A percentile compares a stretch with the other conserved stretches of the same genome.
phyloP scores from a whole-genome alignment of 2,797 vertebrate species.

The Jordanella pulchra region DNA sequence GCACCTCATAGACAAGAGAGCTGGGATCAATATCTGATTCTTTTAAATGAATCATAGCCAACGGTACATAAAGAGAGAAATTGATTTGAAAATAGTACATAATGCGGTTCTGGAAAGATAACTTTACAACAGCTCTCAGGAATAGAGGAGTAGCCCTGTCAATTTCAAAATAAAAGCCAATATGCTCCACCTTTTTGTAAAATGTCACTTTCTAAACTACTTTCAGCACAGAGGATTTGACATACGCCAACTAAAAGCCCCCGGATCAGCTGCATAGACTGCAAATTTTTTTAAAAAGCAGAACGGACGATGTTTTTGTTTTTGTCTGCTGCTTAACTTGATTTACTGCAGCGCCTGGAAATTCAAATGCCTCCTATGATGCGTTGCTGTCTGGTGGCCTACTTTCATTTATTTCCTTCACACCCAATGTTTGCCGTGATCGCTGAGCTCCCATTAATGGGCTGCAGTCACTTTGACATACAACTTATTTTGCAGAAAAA shows the following conservation, averaged over 20 bases:
- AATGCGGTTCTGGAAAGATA: constrained; percentile 44
- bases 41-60: constrained; percentile 55
- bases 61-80: constrained; percentile 45
- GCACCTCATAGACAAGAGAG: constrained; percentile 51
- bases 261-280: constrained; percentile 35
- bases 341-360: constrained; percentile 56
- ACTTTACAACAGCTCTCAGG: constrained; percentile 25
- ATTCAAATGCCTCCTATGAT: constrained; percentile 60
- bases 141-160: constrained; percentile 15
- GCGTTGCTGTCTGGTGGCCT: constrained; percentile 56
- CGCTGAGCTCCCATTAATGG: constrained; percentile 25
- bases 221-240: constrained; percentile 28
- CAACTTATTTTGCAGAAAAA: constrained; percentile 27
- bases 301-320: constrained; percentile 47
- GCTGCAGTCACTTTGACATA: constrained; percentile 30
- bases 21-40: constrained; percentile 58
- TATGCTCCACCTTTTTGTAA: constrained; percentile 13
- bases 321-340: constrained; percentile 53
- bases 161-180: constrained; percentile 40
- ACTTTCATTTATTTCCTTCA: constrained; percentile 62
- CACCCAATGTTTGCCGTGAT: constrained; percentile 37
- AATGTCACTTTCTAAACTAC: constrained; percentile 24
- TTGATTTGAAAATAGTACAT: constrained; percentile 70
- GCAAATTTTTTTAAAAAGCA: constrained; percentile 52
- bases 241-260: constrained; percentile 22